Conservation (phyloP, 2,113 vertebrate species). For the Microtus richardsoni region DNA sequence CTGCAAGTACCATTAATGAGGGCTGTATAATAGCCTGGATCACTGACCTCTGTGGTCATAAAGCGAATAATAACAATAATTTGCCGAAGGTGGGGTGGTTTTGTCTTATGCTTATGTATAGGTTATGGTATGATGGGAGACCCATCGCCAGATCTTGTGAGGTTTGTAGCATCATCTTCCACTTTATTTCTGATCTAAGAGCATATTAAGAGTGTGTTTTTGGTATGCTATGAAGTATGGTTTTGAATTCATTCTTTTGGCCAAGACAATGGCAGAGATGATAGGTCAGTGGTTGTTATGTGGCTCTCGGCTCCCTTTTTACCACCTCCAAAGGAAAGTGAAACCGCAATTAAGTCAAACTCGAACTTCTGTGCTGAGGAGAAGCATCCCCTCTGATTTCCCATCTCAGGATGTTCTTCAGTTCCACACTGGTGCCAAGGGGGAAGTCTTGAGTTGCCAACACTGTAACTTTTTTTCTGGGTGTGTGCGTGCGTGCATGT, state of each 20-base stretch:
- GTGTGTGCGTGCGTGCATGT: not conserved
- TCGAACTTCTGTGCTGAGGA: slow-evolving; percentile 6
- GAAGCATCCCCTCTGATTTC: slow-evolving; percentile 55
- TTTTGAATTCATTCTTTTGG: slow-evolving; percentile 48
- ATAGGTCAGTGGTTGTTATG: not conserved
- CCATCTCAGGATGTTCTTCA: slow-evolving; percentile 83
- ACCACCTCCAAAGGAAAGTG: not conserved
- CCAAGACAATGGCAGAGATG: slow-evolving; percentile 57
- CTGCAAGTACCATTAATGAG: not conserved
- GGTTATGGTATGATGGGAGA: not conserved
- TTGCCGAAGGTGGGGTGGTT: slow-evolving; percentile 53
- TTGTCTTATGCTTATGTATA: not conserved
- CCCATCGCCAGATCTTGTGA: not conserved
- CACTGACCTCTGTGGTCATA: not conserved
- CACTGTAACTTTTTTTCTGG: slow-evolving; percentile 74
- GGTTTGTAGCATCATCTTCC: not conserved
- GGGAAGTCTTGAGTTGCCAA: slow-evolving; percentile 72
- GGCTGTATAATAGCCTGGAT: not conserved
- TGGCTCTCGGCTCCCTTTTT: not conserved
- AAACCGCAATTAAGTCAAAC: slow-evolving; percentile 51
- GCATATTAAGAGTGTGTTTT: not conserved
- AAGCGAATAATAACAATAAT: not conserved
- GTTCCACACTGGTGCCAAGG: slow-evolving; percentile 80
- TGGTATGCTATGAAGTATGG: not conserved
- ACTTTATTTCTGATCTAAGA: not conserved